Conservation (phyloP, 35 echinoderm and acorn worm species). For the Heliocidaris tuberculata region DNA sequence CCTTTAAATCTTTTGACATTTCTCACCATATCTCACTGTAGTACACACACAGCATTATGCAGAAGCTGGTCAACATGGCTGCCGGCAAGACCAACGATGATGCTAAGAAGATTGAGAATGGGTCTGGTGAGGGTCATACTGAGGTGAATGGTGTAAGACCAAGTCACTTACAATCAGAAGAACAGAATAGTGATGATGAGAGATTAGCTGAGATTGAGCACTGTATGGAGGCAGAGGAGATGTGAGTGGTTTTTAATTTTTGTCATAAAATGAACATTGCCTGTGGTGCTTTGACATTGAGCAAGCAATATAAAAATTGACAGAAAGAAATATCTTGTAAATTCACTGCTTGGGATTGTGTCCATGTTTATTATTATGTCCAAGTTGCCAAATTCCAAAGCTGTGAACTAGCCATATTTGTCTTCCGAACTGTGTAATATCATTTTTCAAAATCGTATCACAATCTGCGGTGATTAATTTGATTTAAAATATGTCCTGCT, state of each 20-base stretch:
- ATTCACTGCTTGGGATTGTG: background rate
- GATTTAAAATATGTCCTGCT: background rate
- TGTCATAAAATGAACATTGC: background rate
- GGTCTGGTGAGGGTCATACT: background rate
- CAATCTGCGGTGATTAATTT: background rate
- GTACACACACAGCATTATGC: constrained; percentile 62
- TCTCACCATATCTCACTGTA: background rate
- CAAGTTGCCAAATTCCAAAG: background rate
- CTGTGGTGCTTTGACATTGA: background rate
- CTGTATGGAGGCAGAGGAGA: constrained; percentile 26
- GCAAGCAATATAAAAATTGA: too few relatives aligned
- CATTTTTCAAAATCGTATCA: too few relatives aligned
- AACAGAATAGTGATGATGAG: constrained; percentile 31
- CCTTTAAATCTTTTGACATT: background rate
- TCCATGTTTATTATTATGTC: background rate
- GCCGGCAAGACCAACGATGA: constrained; percentile 43
- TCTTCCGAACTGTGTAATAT: background rate
- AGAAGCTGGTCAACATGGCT: constrained; percentile 67
- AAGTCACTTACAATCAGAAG: background rate
- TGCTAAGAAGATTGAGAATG: background rate
- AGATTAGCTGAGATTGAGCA: background rate
- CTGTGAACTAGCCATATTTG: too few relatives aligned
- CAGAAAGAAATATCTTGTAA: background rate
- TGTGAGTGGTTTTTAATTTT: background rate
- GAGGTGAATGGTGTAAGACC: constrained; percentile 19